Evolutionary conservation across 1,140 invertebrate genomes (phyloP).

Genomic region (Zelostemma sp.): DNA sequence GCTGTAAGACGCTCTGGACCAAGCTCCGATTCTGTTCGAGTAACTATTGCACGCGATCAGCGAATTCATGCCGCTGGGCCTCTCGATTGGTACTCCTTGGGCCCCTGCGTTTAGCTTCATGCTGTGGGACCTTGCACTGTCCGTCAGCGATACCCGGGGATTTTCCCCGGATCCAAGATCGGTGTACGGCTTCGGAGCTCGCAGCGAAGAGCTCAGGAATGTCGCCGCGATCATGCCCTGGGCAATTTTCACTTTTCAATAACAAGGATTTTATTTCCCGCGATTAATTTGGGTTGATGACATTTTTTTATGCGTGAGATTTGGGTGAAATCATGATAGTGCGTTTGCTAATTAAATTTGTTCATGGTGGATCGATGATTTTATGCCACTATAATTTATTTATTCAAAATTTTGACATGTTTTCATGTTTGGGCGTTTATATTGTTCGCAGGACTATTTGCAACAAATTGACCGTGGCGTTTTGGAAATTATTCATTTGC

Average conservation of each 20-base stretch:
- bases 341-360: too few species aligned
- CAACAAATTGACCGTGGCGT: too few species aligned
- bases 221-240: constrained; percentile 63
- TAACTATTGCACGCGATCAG: constrained; percentile 82
- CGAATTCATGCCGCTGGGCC: constrained; percentile 64
- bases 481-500: too few species aligned
- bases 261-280: too few species aligned
- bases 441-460: too few species aligned
- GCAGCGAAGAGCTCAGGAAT: constrained; percentile 62
- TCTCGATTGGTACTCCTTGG: constrained; percentile 46
- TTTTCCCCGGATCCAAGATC: constrained; percentile 56
- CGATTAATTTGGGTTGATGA: background rate
- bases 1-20: constrained; percentile 69
- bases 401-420: too few species aligned
- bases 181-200: constrained; percentile 62
- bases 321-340: background rate
- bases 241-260: constrained; percentile 3
- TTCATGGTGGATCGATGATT: too few species aligned
- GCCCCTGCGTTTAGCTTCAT: constrained; percentile 36
- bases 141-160: constrained; percentile 53
- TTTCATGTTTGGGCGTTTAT: too few species aligned
- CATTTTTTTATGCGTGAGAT: background rate
- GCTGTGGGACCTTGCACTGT: constrained; percentile 53
- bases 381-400: too few species aligned
- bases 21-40: constrained; percentile 78